These are phyloP conservation scores for Pseudochirops corinnae DNA, from an alignment of 2,797 vertebrate species.

Conservation along the genomic window DNA sequence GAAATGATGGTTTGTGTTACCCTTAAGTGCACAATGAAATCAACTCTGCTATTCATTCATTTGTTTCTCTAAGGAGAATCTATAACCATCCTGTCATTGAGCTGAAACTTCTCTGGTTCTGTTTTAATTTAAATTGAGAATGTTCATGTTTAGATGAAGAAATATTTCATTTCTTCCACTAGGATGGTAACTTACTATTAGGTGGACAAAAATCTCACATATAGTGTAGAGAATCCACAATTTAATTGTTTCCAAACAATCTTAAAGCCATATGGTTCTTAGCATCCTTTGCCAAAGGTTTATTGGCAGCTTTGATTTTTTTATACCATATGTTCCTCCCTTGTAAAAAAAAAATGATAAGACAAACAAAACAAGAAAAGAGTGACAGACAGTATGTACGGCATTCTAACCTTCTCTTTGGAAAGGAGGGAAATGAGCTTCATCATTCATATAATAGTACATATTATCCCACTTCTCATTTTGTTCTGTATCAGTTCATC, in stretches of 20 bases:
- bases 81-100: background rate
- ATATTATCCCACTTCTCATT: background rate
- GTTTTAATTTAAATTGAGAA: background rate
- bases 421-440: background rate
- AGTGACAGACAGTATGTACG: background rate
- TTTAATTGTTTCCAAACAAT: background rate
- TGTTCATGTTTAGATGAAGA: background rate
- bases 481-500: background rate
- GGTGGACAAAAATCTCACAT: background rate
- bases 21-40: background rate
- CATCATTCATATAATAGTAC: background rate
- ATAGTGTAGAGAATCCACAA: background rate
- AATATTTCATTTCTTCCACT: background rate
- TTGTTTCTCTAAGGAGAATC: background rate
- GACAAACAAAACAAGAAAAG: background rate
- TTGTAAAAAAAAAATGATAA: background rate
- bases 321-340: background rate
- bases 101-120: background rate
- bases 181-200: background rate
- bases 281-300: background rate
- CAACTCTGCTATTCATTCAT: background rate
- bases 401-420: background rate
- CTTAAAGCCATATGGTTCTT: background rate
- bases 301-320: background rate
- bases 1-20: background rate